Evolutionary conservation across 2,888 invertebrate species (phyloP).

Genomic region (Rhagonycha lutea): DNA sequence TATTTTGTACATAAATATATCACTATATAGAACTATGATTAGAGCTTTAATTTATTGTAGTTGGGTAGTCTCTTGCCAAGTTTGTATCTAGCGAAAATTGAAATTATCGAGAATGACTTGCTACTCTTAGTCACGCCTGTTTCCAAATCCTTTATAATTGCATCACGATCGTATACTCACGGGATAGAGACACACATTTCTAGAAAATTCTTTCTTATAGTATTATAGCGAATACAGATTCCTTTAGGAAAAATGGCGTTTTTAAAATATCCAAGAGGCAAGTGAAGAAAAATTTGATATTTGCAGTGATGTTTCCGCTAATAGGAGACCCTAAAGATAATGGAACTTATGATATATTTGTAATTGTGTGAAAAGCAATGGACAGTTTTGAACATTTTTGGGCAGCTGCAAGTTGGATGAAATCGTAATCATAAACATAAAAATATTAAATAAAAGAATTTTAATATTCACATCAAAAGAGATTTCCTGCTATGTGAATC

Average conservation of each 20-base stretch:
- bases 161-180: conserved; percentile 33
- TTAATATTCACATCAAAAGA: background rate
- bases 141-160: conserved; percentile 38
- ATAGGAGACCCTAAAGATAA: too few relatives aligned
- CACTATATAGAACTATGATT: background rate
- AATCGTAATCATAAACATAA: background rate
- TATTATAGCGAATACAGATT: conserved; percentile 20
- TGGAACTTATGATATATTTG: too few relatives aligned
- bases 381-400: background rate
- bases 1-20: background rate
- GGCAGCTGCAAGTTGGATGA: background rate
- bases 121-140: conserved; percentile 31
- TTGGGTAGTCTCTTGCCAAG: conserved; percentile 1
- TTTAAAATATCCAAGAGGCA: background rate
- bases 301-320: too few relatives aligned
- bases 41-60: background rate
- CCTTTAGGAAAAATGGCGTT: conserved; percentile 17
- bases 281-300: background rate
- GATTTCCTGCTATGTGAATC: background rate
- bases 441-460: background rate
- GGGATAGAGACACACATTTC: conserved; percentile 23
- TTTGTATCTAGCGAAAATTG: conserved; percentile 7
- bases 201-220: conserved; percentile 20
- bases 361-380: background rate
- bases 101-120: conserved; percentile 34